Evolutionary conservation across 2,113 vertebrate species (phyloP).

Genomic region (Ceyx margarethae): DNA sequence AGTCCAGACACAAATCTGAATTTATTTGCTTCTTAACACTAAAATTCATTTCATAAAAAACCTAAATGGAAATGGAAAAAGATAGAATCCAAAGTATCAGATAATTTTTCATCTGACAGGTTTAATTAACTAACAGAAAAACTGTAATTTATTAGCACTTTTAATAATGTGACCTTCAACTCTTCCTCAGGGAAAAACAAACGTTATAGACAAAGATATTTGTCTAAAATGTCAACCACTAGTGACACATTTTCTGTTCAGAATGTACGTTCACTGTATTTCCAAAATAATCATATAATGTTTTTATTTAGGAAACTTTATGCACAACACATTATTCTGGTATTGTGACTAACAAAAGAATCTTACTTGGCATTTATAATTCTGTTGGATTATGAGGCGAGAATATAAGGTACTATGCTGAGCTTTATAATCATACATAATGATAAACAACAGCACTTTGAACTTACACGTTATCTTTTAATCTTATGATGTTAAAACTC

Average conservation of each 20-base stretch:
- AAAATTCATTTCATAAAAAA: neutral
- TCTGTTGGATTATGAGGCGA: neutral
- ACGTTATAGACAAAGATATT: conserved; percentile 42
- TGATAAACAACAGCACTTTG: neutral
- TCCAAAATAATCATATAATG: neutral
- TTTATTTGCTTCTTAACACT: neutral
- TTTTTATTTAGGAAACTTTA: neutral
- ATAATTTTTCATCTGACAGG: conserved; percentile 43
- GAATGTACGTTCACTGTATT: neutral
- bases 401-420: neutral
- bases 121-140: conserved; percentile 70
- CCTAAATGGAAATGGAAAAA: neutral
- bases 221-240: conserved; percentile 37
- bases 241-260: neutral
- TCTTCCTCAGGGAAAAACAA: conserved; percentile 19
- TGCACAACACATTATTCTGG: neutral
- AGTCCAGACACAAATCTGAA: neutral
- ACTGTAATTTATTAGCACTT: conserved; percentile 46
- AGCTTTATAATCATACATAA: neutral
- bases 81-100: neutral
- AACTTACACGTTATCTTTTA: neutral
- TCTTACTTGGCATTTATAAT: neutral
- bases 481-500: neutral
- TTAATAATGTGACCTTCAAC: conserved; percentile 57
- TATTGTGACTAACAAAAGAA: neutral